phyloP scores from a whole-genome alignment of 2,888 invertebrate genomes.

The Athalia circularis region DNA sequence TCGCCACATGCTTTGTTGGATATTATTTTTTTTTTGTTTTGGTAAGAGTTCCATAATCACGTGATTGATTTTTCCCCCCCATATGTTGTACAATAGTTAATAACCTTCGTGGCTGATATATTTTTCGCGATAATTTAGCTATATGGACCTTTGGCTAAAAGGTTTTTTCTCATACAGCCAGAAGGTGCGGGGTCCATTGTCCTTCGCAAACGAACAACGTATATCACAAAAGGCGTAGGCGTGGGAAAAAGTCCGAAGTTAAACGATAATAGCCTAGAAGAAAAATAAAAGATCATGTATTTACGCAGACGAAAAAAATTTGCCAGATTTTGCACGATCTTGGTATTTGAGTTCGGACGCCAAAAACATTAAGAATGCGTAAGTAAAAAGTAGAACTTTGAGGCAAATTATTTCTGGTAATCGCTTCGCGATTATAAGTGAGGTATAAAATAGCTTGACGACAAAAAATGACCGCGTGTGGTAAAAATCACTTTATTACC shows the following conservation, averaged over 20 bases:
- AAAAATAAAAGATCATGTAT: background rate
- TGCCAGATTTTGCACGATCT: too few relatives aligned
- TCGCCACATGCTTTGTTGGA: background rate
- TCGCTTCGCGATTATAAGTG: too few relatives aligned
- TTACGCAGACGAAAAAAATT: background rate
- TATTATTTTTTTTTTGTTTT: slow-evolving; percentile 7
- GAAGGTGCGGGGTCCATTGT: slow-evolving; percentile 1
- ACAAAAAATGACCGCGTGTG: too few relatives aligned
- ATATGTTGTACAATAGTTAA: background rate
- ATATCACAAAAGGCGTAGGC: background rate
- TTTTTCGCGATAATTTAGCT: background rate
- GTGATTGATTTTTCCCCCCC: background rate
- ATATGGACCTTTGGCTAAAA: slow-evolving; percentile 4
- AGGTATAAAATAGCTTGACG: too few relatives aligned
- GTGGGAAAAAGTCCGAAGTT: background rate
- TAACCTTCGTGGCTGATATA: background rate
- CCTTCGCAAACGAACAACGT: background rate
- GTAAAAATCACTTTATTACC: too few relatives aligned
- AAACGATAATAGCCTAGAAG: background rate
- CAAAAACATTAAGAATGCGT: too few relatives aligned
- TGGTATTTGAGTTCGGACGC: too few relatives aligned
- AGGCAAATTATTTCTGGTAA: too few relatives aligned
- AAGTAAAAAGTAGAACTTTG: too few relatives aligned
- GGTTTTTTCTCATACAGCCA: slow-evolving; percentile 1
- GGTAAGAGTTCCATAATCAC: background rate